Percentiles rank a stretch among this genome's conserved stretches.
Evolutionary conservation across 1,140 invertebrate genomes (phyloP).

Genomic region (Zelostemma sp.): DNA sequence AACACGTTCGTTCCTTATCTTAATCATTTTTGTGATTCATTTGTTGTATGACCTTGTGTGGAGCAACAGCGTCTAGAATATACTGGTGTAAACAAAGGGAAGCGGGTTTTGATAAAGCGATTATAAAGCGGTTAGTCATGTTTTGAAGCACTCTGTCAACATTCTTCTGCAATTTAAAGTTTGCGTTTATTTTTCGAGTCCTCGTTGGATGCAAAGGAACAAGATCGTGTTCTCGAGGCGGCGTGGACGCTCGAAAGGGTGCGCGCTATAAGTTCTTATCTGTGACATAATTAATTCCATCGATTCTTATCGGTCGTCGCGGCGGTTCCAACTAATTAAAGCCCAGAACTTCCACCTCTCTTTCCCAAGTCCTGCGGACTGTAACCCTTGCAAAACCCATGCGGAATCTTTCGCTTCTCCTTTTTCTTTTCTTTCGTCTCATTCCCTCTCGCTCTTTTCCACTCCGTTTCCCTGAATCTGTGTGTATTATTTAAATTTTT

Average conservation of each 20-base stretch:
- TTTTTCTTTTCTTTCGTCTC: slow-evolving; percentile 35
- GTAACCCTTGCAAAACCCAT: slow-evolving; percentile 45
- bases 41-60: too few species aligned
- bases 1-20: too few species aligned
- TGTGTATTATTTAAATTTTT: slow-evolving; percentile 55
- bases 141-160: slow-evolving; percentile 28
- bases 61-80: too few species aligned
- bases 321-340: slow-evolving; percentile 69
- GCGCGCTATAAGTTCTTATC: slow-evolving; percentile 60
- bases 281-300: slow-evolving; percentile 66
- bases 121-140: slow-evolving; percentile 23
- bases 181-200: slow-evolving; percentile 11
- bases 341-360: slow-evolving; percentile 47
- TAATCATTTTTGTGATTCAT: too few species aligned
- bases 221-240: slow-evolving; percentile 27
- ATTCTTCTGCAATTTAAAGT: slow-evolving; percentile 25
- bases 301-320: slow-evolving; percentile 61
- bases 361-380: slow-evolving; percentile 41
- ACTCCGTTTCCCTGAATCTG: slow-evolving; percentile 29
- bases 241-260: slow-evolving; percentile 45
- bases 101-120: slow-evolving; percentile 6
- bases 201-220: slow-evolving; percentile 14
- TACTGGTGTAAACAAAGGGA: neutral
- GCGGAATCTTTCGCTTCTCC: slow-evolving; percentile 43
- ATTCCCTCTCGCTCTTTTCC: slow-evolving; percentile 25